Evolutionary conservation across 1,140 invertebrate species (phyloP).

Genomic region (Trialeurodes vaporariorum): DNA sequence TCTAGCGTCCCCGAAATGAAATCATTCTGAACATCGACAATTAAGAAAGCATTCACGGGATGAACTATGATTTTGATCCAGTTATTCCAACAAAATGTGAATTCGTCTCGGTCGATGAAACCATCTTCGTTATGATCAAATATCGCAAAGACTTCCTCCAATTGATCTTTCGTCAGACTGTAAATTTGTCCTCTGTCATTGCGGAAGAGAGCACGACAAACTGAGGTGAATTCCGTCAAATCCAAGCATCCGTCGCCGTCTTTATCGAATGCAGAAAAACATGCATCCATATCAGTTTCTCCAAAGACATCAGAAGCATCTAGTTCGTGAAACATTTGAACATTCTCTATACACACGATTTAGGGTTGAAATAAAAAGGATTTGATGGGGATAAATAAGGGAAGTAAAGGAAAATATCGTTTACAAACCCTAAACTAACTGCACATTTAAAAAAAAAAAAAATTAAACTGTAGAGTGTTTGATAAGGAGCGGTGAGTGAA

Average conservation of each 20-base stretch:
- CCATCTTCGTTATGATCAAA: conserved; percentile 45
- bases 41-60: conserved; percentile 78
- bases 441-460: too few relatives aligned
- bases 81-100: conserved; percentile 59
- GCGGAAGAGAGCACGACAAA: conserved; percentile 72
- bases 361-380: too few relatives aligned
- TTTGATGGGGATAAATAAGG: too few relatives aligned
- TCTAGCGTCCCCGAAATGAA: conserved; percentile 91
- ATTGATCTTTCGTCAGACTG: conserved; percentile 52
- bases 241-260: conserved; percentile 69
- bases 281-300: conserved; percentile 59
- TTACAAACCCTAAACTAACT: too few relatives aligned
- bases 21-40: conserved; percentile 97
- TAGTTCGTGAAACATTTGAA: neutral
- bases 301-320: neutral
- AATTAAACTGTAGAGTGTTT: too few relatives aligned
- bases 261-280: conserved; percentile 76
- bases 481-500: too few relatives aligned
- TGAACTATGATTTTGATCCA: conserved; percentile 78
- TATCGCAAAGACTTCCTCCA: conserved; percentile 42
- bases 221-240: conserved; percentile 60
- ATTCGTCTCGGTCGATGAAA: conserved; percentile 69
- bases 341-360: neutral
- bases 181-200: conserved; percentile 78
- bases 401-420: too few relatives aligned